Base-by-base conservation (phyloP, 2,888 invertebrate genomes). In the Adelphocoris suturalis region DNA sequence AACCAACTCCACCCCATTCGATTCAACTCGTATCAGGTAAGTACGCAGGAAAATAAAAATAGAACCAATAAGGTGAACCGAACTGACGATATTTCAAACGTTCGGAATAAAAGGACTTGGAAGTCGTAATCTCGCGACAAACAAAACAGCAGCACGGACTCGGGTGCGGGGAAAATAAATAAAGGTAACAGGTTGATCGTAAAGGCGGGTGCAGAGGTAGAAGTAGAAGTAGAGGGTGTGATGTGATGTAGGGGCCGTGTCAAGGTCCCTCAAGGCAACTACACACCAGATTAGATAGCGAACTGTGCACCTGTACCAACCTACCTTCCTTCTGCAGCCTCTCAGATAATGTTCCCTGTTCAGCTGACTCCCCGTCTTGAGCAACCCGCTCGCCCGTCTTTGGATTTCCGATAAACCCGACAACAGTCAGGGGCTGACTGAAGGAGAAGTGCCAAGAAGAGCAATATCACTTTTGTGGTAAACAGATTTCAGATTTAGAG, bases 201-300 rank as follows among this genome's bases (percentile, higher is more conserved):
- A 76, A 76, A 76, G 76, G 27, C 14, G 76, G 13, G 16, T 76
- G 57, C 16, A 57, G 57, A 57, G 37, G 52, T 52, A 52, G 16
- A 52, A 16, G 14, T 52, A 1, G 52, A 16, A 14, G 52, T 52
- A 52, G 68, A 23, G 68, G 9, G 19, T 37, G 14, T 37, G 78
- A 46, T 78, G 46, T 78, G 78, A 78, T 78, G 78, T 85, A 85
- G 85, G 46, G 61, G 55, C 27, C 85, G 61, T 85, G 85, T 85
- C 85, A 85, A 85, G 85, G 85, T 13, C 85, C 55, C 57, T 85
- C 85, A 61, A 85, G 85, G 85, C 27, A 37, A 55, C 85, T 85
- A 78, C 46, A 55, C 37, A 27, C 2, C 57, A 27, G 85, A 85
- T 61, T 61, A 85, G 85, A 85, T 85, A 85, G 85, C 85, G 19